phyloP scores from a whole-genome alignment of 2,888 invertebrate species.

The Macaria liturata region DNA sequence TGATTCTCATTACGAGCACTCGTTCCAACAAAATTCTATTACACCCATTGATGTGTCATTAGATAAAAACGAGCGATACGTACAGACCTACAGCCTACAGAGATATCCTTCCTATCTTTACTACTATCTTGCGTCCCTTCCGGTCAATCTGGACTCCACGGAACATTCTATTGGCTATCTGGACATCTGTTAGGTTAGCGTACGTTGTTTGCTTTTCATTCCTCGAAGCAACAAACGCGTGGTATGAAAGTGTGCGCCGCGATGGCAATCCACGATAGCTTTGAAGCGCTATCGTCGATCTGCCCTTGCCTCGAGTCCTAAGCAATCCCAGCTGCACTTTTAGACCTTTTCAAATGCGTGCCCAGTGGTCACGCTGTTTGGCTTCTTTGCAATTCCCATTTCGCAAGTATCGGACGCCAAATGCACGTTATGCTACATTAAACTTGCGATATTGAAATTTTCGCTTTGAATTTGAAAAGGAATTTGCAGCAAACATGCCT shows the following conservation, averaged over 20 bases:
- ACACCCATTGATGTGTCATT: background rate
- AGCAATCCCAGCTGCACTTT: constrained; percentile 46
- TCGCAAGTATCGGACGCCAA: background rate
- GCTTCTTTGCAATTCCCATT: constrained; percentile 7
- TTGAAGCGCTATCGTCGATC: constrained; percentile 70
- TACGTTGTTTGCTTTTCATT: constrained; percentile 80
- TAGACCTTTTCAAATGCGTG: constrained; percentile 36
- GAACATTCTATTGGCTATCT: constrained; percentile 76
- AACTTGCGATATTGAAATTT: constrained; percentile 1
- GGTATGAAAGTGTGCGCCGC: constrained; percentile 61
- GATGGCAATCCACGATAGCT: constrained; percentile 75
- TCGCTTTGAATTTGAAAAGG: background rate
- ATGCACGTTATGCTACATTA: constrained; percentile 3
- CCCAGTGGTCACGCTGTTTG: constrained; percentile 33
- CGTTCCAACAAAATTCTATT: no score
- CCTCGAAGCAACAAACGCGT: constrained; percentile 72
- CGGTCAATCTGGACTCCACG: constrained; percentile 46
- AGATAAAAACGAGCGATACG: constrained; percentile 11
- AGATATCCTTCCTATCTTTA: constrained; percentile 21
- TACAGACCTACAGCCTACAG: constrained; percentile 8
- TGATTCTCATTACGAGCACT: background rate
- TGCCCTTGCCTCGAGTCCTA: constrained; percentile 49
- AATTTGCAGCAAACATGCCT: no score
- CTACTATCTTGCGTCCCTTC: constrained; percentile 44
- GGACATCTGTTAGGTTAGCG: constrained; percentile 78